Evolutionary conservation across 2,113 vertebrate genomes (phyloP), one percentile per base, ranked within the genome.

Genomic region (Limanda limanda): DNA sequence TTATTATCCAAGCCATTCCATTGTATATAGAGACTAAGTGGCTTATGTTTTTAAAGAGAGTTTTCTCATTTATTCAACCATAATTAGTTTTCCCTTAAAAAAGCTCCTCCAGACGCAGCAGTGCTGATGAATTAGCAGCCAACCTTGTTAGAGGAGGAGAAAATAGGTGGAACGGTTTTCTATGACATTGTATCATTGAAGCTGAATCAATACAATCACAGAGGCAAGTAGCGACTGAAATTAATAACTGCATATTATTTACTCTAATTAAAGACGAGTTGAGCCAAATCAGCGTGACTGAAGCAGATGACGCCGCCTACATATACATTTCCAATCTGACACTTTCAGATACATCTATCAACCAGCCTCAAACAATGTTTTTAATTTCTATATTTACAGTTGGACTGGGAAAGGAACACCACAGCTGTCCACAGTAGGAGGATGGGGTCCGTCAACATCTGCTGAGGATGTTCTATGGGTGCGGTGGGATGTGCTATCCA

Each of bases 21-120:
- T 68, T 79, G 56, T 58, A 82, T 76, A 79, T 77, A 35, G 48
- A 86, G 73, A 86, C 67, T 80, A 74, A 86, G 60, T 65, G 57
- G 73, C 52, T 81, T 61, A 21, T 60, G 42, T 25, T 70, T 81
- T 79, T 11, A 65, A 77, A 31, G 82, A 79, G 45, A 7, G 14
- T 48, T 4, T 20, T 60, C 56, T 70, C 72, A 66, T 89, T 84
- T 66, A 58, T 74, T 68, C 58, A 8, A 31, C 5, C 4, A 20
- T 80, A 80, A 84, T 82, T 71, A 79, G 69, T 65, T 71, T 64
- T 56, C 27, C 74, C 37, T 74, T 76, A 21, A 57, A 72, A 66
- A 47, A 40, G 6, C 3, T 55, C 54, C 23, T 37, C 69, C n/a
- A 80, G 74, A 65, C 20, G 59, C 52, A 48, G 20, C 21, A 11